Percentiles rank a stretch among this genome's conserved stretches.
phyloP scores from a whole-genome alignment of 2,888 invertebrate species.

The Brachylomia viminalis region DNA sequence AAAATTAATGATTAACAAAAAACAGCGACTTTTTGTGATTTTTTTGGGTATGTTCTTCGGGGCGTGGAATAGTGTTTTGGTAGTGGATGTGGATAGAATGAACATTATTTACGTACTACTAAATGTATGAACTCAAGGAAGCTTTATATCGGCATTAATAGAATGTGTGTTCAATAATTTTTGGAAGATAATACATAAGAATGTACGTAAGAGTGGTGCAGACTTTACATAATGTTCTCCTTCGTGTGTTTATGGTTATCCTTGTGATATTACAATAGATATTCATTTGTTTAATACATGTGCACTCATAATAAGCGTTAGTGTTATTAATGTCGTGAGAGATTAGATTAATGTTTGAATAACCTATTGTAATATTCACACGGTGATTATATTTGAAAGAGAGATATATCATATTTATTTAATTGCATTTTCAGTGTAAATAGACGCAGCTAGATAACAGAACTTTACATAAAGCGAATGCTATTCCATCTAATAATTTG shows the following conservation, averaged over 20 bases:
- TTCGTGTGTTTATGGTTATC: not conserved
- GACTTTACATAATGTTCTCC: not conserved
- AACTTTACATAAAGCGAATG: not conserved
- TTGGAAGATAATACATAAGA: not conserved
- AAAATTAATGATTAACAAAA: not conserved
- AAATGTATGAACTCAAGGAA: not conserved
- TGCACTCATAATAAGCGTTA: not conserved
- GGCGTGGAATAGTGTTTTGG: not conserved
- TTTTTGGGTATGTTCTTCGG: not conserved
- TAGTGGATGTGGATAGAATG: not conserved
- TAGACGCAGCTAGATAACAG: not conserved
- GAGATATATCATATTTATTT: not conserved
- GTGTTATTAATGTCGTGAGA: not conserved
- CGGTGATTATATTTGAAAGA: constrained; percentile 8
- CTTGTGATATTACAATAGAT: not conserved
- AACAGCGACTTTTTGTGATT: not conserved
- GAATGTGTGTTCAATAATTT: not conserved
- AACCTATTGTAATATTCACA: constrained; percentile 11
- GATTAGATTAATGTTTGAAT: constrained; percentile 12
- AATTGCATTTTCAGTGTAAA: constrained; percentile 5
- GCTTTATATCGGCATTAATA: not conserved
- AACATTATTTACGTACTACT: not conserved
- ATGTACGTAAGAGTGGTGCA: not conserved
- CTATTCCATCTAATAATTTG: not conserved
- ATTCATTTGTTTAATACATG: not conserved